Conservation (phyloP, 2,113 vertebrate species). For the Merops nubicus region DNA sequence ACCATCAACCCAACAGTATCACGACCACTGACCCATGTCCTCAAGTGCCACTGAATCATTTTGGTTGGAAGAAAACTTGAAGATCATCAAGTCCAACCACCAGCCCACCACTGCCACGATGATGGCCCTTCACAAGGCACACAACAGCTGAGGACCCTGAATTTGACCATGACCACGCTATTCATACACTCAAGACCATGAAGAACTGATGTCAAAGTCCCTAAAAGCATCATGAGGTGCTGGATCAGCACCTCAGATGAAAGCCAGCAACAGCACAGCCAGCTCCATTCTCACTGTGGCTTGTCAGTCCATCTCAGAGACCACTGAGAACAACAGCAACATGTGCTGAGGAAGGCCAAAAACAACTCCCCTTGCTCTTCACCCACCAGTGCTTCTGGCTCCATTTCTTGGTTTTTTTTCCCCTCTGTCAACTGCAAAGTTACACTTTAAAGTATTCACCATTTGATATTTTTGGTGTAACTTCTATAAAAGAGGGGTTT, state of each 20-base stretch:
- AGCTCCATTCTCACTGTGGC: background rate
- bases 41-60: no score
- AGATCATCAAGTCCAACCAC: background rate
- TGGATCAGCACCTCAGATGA: background rate
- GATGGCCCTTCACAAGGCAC: background rate
- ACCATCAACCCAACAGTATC: no score
- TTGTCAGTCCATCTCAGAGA: background rate
- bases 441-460: background rate
- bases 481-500: background rate
- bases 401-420: background rate
- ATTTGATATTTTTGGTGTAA: background rate
- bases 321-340: rapidly evolving
- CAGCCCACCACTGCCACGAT: no score
- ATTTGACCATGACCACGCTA: rapidly evolving
- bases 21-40: no score
- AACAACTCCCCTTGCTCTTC: background rate
- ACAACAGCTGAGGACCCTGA: background rate
- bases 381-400: background rate
- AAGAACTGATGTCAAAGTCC: background rate
- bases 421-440: background rate
- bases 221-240: background rate
- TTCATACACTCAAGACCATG: background rate
- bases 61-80: background rate
- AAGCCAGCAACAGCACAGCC: background rate
- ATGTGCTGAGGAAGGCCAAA: background rate